Evolutionary conservation across 1,140 invertebrate genomes (phyloP).

Genomic region (Calephelis virginiensis): DNA sequence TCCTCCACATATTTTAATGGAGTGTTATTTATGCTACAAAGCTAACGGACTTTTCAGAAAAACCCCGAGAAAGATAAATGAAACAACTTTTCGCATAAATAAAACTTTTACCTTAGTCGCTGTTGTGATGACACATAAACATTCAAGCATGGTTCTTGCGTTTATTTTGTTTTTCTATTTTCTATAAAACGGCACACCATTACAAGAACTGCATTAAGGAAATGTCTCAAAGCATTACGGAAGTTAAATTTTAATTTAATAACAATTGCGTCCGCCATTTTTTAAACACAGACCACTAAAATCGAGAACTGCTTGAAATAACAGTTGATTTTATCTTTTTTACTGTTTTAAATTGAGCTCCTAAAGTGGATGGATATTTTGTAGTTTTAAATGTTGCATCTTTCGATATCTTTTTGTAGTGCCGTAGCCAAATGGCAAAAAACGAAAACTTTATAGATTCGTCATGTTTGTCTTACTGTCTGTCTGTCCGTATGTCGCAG

Average conservation of each 20-base stretch:
- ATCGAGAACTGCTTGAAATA: constrained; percentile 8
- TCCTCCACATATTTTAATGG: constrained; percentile 54
- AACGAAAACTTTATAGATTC: too few species aligned
- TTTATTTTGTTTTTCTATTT: constrained; percentile 31
- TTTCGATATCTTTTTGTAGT: too few species aligned
- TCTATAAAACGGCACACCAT: constrained; percentile 26
- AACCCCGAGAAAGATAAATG: constrained; percentile 54
- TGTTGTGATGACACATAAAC: constrained; percentile 42
- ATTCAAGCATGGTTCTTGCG: constrained; percentile 33
- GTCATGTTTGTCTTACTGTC: too few species aligned
- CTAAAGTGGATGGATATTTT: too few species aligned
- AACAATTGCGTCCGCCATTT: neutral
- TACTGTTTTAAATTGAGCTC: neutral
- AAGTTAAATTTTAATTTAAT: constrained; percentile 15
- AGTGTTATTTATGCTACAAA: constrained; percentile 47
- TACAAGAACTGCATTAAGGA: constrained; percentile 13
- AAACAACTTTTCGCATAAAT: constrained; percentile 62
- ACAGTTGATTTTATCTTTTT: constrained; percentile 2
- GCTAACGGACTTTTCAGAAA: constrained; percentile 41
- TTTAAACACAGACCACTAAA: constrained; percentile 2
- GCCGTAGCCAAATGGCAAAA: too few species aligned
- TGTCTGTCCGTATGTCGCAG: too few species aligned
- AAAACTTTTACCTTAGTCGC: constrained; percentile 45
- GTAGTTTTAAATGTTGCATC: too few species aligned
- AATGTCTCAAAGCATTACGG: constrained; percentile 14